Evolutionary conservation across 53 echinoderm and acorn worm genomes (phyloP), one percentile per base, ranked within the genome.

Genomic region (Zoroaster sp.): DNA sequence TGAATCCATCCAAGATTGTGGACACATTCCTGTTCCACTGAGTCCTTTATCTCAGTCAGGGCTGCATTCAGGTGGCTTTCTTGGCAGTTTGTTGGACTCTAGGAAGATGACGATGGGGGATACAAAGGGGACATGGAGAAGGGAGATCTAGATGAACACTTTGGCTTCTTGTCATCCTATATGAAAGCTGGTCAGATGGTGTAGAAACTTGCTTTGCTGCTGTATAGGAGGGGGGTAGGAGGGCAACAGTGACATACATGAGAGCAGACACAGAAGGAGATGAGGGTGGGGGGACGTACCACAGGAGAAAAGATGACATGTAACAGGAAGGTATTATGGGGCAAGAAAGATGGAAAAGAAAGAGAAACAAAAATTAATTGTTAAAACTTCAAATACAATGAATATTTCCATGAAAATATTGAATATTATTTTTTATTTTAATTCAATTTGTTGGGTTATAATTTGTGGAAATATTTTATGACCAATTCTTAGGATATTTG

Each of bases 181-280:
- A 90, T 96, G 96, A 45, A 96, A 91, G 80, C 91, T 96, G 35
- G 96, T 96, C 69, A 96, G 92, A 90, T 96, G 96, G 87, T 96
- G 96, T 54, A 96, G 94, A 85, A 96, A 91, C 90, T 94, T 96
- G 94, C 92, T 94, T 91, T 93, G 96, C 88, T 92, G 92, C 89
- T 89, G 89, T 66, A 76, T 45, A 76, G 20, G 52, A 34, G 71
- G 37, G 71, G 35, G 25, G 71, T 10, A 34, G 17, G 42, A 63
- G 63, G 63, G 63, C 21, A 4, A 63, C 18, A 4, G 63, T 4
- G 42, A 42, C 18, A 73, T 18, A 23, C 21, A 34, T 40, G 40
- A 42, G 73, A 73, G 35, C 11, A 73, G 36, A 34, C 30, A 20
- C 37, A 36, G 55, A 52, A 55, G 15, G 36, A 32, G 78, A 32